Conservation (phyloP, 1,140 invertebrate species). For the Drosophila varians region DNA sequence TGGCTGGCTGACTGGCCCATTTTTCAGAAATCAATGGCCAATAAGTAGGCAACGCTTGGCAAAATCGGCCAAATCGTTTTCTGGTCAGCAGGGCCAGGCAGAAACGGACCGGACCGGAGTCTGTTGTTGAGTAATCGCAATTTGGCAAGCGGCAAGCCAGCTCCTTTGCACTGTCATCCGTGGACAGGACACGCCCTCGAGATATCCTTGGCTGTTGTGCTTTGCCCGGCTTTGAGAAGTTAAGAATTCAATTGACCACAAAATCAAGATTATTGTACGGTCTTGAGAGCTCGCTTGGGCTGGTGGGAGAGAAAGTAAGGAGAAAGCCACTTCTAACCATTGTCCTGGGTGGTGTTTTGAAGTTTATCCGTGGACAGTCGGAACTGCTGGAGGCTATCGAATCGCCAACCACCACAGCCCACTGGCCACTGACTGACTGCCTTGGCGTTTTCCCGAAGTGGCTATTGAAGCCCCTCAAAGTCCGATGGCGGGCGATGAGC, state of each 20-base stretch:
- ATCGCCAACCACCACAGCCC: constrained; percentile 5
- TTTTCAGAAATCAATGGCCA: constrained; percentile 76
- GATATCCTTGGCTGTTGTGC: constrained; percentile 68
- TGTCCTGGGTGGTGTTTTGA: constrained; percentile 41
- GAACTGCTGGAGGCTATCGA: constrained; percentile 45
- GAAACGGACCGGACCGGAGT: no score
- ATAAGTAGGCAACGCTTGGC: constrained; percentile 70
- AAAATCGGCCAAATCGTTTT: constrained; percentile 62
- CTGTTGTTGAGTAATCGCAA: constrained; percentile 67
- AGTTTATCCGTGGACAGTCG: constrained; percentile 36
- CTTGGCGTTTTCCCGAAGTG: constrained; percentile 53
- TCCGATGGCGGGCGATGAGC: constrained; percentile 29
- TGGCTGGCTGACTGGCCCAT: constrained; percentile 34
- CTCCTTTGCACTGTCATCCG: constrained; percentile 69
- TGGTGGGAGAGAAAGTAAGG: constrained; percentile 25
- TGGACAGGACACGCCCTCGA: constrained; percentile 60
- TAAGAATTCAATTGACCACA: constrained; percentile 83
- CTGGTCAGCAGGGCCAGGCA: constrained; percentile 65
- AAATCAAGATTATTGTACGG: constrained; percentile 82
- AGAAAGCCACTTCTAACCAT: constrained; percentile 11
- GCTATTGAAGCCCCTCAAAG: constrained; percentile 41
- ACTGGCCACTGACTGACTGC: constrained; percentile 38
- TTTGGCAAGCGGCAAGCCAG: constrained; percentile 30
- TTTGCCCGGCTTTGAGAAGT: constrained; percentile 72
- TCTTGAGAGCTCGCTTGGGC: constrained; percentile 24